Evolutionary conservation across 2,113 vertebrate genomes (phyloP).

Genomic region (Uria aalge): DNA sequence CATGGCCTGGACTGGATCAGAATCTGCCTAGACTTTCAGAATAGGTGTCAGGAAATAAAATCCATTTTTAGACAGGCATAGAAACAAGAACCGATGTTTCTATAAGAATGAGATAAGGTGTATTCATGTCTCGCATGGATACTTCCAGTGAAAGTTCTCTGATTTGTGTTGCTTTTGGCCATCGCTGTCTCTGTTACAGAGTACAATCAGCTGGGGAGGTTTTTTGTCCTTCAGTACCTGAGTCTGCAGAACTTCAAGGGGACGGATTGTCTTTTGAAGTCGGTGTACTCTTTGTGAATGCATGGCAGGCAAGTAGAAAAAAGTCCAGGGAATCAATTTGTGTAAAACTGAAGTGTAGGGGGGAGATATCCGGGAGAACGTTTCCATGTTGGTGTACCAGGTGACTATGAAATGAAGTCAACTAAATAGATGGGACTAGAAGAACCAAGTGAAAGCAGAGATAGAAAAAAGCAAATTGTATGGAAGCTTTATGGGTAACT

Average conservation of each 20-base stretch:
- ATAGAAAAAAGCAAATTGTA: not conserved
- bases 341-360: not conserved
- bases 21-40: not conserved
- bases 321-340: not conserved
- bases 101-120: not conserved
- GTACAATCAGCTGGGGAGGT: not conserved
- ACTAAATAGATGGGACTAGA: not conserved
- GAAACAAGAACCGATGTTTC: not conserved
- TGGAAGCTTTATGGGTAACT: not conserved
- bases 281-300: not conserved
- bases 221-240: not conserved
- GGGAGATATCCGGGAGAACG: fast-evolving
- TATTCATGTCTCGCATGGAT: not conserved
- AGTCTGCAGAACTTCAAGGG: not conserved
- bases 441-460: not conserved
- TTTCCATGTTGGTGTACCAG: not conserved
- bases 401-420: not conserved
- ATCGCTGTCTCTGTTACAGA: not conserved
- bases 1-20: not conserved
- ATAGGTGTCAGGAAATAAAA: not conserved
- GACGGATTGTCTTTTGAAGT: not conserved
- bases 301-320: not conserved
- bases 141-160: not conserved
- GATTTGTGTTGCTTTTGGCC: not conserved
- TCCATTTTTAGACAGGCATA: not conserved